Conservation (phyloP, 2,113 vertebrate genomes). For the Phocoena phocoena region DNA sequence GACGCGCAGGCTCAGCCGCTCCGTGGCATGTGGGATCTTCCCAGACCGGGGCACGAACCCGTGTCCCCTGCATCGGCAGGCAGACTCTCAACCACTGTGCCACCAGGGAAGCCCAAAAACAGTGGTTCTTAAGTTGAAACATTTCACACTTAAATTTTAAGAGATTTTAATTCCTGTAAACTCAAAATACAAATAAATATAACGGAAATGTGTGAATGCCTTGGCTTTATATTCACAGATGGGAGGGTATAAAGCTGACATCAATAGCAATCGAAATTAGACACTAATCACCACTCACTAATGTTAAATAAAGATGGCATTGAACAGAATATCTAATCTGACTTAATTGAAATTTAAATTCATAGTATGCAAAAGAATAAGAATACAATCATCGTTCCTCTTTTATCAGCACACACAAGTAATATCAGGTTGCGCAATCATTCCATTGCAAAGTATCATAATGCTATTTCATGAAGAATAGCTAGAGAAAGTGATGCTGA, state of each 20-base stretch:
- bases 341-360: conserved; percentile 71
- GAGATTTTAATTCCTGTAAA: conserved; percentile 11
- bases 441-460: neutral
- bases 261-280: conserved; percentile 57
- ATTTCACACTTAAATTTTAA: conserved; percentile 48
- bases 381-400: neutral
- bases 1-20: too few relatives aligned
- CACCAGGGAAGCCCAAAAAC: neutral
- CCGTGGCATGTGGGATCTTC: too few relatives aligned
- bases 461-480: conserved; percentile 54
- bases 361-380: conserved; percentile 40
- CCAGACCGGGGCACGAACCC: too few relatives aligned
- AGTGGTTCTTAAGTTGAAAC: conserved; percentile 30
- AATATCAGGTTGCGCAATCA: conserved; percentile 43
- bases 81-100: too few relatives aligned
- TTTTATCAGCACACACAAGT: conserved; percentile 15
- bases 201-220: neutral
- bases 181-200: conserved; percentile 55
- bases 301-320: conserved; percentile 61
- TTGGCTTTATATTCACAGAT: conserved; percentile 48
- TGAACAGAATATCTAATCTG: conserved; percentile 44
- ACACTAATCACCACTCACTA: conserved; percentile 47
- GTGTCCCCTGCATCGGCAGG: too few relatives aligned
- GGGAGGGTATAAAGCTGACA: conserved; percentile 13
- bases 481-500: conserved; percentile 33